phyloP scores from a whole-genome alignment of 2,888 invertebrate genomes.

The Pterostichus madidus region DNA sequence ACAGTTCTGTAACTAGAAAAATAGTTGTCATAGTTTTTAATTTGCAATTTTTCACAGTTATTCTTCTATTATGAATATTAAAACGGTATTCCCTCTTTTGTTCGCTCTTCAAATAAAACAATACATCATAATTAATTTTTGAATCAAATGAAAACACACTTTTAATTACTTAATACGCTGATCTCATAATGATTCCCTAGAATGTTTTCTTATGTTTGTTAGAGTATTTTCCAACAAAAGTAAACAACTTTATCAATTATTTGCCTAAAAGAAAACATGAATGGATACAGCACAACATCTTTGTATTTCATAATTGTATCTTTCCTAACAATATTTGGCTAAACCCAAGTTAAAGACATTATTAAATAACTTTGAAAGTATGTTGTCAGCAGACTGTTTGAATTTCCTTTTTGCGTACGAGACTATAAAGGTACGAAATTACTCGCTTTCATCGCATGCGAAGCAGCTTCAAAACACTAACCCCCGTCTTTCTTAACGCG shows the following conservation, averaged over 20 bases:
- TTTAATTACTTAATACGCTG: constrained; percentile 10
- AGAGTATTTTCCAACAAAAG: neutral
- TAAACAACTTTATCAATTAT: constrained; percentile 46
- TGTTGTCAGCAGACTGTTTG: constrained; percentile 53
- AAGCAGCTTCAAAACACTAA: constrained; percentile 26
- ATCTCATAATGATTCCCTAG: neutral
- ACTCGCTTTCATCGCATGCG: constrained; percentile 31
- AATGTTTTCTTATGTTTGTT: constrained; percentile 8
- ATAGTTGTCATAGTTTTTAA: neutral
- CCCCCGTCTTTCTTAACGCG: constrained; percentile 16
- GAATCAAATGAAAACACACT: neutral
- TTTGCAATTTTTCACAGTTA: constrained; percentile 15
- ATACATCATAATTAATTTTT: constrained; percentile 23
- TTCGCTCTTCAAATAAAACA: neutral
- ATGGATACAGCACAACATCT: constrained; percentile 9
- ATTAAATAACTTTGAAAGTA: constrained; percentile 59
- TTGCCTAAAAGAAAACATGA: constrained; percentile 20
- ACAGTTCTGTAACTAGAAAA: too few species aligned
- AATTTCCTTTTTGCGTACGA: constrained; percentile 30
- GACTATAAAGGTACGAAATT: constrained; percentile 43
- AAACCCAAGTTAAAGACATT: constrained; percentile 54
- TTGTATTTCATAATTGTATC: constrained; percentile 47
- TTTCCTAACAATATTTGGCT: constrained; percentile 38
- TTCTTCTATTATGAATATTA: neutral
- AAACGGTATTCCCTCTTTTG: constrained; percentile 14